Evolutionary conservation across 2,113 vertebrate species (phyloP), one percentile per base, ranked within the genome.

Genomic region (Hydrolagus affinis): DNA sequence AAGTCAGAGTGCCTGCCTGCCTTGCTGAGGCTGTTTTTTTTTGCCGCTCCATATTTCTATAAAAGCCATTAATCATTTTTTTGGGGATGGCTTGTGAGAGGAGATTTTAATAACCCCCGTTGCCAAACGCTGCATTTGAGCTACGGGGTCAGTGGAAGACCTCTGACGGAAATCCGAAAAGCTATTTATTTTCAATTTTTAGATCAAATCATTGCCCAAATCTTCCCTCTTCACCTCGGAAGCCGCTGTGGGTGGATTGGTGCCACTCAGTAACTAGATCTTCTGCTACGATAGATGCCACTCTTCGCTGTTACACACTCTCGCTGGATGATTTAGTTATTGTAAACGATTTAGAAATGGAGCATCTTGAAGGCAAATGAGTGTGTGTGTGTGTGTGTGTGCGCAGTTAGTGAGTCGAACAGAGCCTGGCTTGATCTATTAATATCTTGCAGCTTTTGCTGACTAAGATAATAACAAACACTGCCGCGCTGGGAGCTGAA

Each of bases 61-160:
- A 21, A 80, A 80, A 66, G 0, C 77, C 62, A 83, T 83, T 30
- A 83, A 83, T 83, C 78, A 83, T 83, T 57, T 83, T 80, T 83
- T 83, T 66, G 15, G 12, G 57, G 76, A 62, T 60, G 76, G 76
- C 60, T 78, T 78, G 60, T 83, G 78, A 66, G 66, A 62, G 78
- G 62, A 30, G 62, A 83, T 17, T 66, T 83, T 83, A 83, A 83
- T 83, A 83, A 83, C 60, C 60, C 30, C 21, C 30, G 78, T 28
- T 83, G 60, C 78, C 60, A 83, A 83, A 83, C 66, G 78, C 78
- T 66, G 15, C 62, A 83, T 83, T 64, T 25, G 17, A 68, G 64
- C 78, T 83, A 62, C 62, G 17, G 64, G 77, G 77, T 80, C 78
- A 83, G 59, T 62, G 57, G 14, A 8, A 83, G 77, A n/a, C n/a